Percentiles rank a stretch among this genome's conserved stretches.
These are phyloP conservation scores for Ernsta delagoae DNA, from an alignment of 2,888 invertebrate species.

Conservation along the genomic window DNA sequence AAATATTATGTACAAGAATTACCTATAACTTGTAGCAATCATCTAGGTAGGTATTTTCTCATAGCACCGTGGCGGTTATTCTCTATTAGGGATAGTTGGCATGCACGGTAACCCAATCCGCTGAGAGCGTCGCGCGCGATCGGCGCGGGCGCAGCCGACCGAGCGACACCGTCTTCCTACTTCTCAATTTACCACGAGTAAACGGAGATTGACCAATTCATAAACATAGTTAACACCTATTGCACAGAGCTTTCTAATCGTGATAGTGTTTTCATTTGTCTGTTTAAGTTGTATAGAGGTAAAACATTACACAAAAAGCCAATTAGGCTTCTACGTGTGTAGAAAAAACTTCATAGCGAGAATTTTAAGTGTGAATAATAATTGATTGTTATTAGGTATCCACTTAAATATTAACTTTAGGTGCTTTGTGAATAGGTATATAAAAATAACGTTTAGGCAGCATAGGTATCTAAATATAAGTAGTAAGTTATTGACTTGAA, in stretches of 20 bases:
- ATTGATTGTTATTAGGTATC: no score
- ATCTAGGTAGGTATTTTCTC: slow-evolving; percentile 48
- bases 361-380: no score
- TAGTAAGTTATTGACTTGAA: no score
- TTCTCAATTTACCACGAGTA: slow-evolving; percentile 74
- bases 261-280: slow-evolving; percentile 26
- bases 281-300: not conserved
- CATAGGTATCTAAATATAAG: no score
- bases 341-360: no score
- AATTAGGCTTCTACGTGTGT: no score
- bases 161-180: slow-evolving; percentile 74
- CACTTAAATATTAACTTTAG: no score
- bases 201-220: slow-evolving; percentile 68
- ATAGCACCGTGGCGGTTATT: slow-evolving; percentile 46
- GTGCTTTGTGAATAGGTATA: no score
- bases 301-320: no score
- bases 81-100: slow-evolving; percentile 52
- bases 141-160: slow-evolving; percentile 68
- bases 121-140: slow-evolving; percentile 65
- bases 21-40: no score
- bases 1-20: no score
- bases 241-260: slow-evolving; percentile 46
- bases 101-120: slow-evolving; percentile 65
- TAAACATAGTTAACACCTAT: slow-evolving; percentile 63
- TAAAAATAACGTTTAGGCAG: no score